These are phyloP conservation scores for Lepus europaeus DNA, from an alignment of 2,113 vertebrate species.

Conservation along the genomic window DNA sequence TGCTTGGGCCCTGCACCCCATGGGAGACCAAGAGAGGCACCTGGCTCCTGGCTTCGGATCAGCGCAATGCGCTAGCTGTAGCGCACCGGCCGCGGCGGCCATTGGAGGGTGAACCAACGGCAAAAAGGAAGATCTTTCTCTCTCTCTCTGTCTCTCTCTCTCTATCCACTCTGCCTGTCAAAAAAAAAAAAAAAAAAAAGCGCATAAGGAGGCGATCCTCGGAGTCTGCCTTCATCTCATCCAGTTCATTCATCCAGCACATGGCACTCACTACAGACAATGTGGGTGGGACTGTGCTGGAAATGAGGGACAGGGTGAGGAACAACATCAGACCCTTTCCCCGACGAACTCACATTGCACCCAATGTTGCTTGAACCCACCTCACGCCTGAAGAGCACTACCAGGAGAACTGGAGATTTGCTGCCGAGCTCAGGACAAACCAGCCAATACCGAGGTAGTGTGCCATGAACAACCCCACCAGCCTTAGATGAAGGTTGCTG, in stretches of 20 bases:
- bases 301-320: accelerated
- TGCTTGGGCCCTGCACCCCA: too few relatives aligned
- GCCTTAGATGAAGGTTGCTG: too few relatives aligned
- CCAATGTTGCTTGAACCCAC: background rate
- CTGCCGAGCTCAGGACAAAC: background rate
- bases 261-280: too few relatives aligned
- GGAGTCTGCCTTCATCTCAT: background rate
- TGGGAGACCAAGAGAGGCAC: too few relatives aligned
- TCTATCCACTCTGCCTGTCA: too few relatives aligned
- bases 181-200: too few relatives aligned
- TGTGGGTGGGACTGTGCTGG: accelerated
- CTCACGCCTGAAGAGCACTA: background rate
- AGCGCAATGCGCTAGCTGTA: too few relatives aligned
- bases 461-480: background rate
- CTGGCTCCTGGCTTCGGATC: too few relatives aligned
- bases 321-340: background rate
- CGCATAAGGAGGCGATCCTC: background rate
- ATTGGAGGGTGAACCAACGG: too few relatives aligned
- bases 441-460: background rate
- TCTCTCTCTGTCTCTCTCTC: too few relatives aligned
- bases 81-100: too few relatives aligned
- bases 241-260: background rate
- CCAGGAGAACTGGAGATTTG: background rate
- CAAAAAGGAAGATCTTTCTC: too few relatives aligned
- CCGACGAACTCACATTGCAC: background rate